Base-by-base conservation (phyloP, 1,140 invertebrate genomes). In the Oryctes rhinoceros region DNA sequence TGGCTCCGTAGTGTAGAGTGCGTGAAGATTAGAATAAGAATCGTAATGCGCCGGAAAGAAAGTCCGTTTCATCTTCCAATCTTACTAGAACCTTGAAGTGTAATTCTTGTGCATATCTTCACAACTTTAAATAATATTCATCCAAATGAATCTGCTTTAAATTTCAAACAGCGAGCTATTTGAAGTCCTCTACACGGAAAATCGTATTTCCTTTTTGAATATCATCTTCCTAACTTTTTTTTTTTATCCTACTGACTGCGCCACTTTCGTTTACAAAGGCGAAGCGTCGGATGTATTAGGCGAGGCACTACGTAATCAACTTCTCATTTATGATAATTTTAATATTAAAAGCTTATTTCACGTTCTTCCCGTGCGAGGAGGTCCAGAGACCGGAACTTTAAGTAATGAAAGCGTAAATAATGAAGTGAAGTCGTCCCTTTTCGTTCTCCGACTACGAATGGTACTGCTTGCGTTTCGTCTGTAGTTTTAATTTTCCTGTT, bases 321-420 rank as follows among this genome's bases (percentile, higher is more conserved):
- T 53, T 15, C 49, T 13, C 49, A 4, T 15, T 53, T n/a, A n/a
- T n/a, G 49, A 53, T 53, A 53, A 53, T 53, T 53, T n/a, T 53
- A 53, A 53, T 53, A 53, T 53, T 53, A 53, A 53, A 53, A 53
- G 49, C 49, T 13, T n/a, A 53, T 53, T 53, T 53, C 49, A 13
- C 4, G n/a, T 53, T 13, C 4, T n/a, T 13, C 49, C 13, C n/a
- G 9, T 4, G 49, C 13, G 1, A 13, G n/a, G 13, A 44, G 39
- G 39, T 44, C 49, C 49, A 13, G 13, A 13, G 9, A 53, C 9
- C 49, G 49, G 49, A 53, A 53, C 49, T 53, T 53, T 15, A 53
- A 15, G 49, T 53, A 53, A 53, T 53, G n/a, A 53, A 53, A n/a
- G 13, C 49, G n/a, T 53, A 53, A 53, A 53, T 53, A 53, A 53